These are phyloP conservation scores for Macrobrachium rosenbergii DNA, from an alignment of 1,140 invertebrate genomes.

Conservation along the genomic window DNA sequence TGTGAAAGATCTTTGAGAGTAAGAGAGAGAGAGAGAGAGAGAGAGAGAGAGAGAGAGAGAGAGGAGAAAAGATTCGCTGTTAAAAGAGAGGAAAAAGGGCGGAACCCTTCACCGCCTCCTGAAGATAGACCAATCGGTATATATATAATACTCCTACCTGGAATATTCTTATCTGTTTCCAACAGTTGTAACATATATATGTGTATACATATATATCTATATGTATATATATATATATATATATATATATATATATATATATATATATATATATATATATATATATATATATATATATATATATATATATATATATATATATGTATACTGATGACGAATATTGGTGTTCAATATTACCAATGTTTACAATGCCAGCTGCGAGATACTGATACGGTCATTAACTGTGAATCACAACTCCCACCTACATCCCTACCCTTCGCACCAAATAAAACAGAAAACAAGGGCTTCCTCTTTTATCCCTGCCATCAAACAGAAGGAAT, in stretches of 20 bases:
- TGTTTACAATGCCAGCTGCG: neutral
- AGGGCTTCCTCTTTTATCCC: neutral
- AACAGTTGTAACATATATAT: no score
- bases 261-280: conserved; percentile 16
- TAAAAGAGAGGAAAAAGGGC: no score
- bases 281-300: conserved; percentile 15
- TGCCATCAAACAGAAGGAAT: no score
- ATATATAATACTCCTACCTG: no score
- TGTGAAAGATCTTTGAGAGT: no score
- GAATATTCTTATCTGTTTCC: no score
- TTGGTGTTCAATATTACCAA: neutral
- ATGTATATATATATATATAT: conserved; percentile 3
- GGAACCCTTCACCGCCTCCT: no score
- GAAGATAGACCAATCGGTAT: no score
- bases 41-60: no score
- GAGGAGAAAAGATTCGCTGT: no score
- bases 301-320: conserved; percentile 10
- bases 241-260: conserved; percentile 7
- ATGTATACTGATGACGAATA: neutral
- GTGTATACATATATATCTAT: neutral
- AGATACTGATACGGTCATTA: neutral
- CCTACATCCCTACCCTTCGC: neutral
- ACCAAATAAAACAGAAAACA: neutral
- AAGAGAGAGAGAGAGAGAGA: no score
- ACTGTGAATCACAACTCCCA: no score